Percentiles rank a stretch among this genome's conserved stretches.
Evolutionary conservation across 2,113 vertebrate genomes (phyloP).

Genomic region (Gobio gobio): DNA sequence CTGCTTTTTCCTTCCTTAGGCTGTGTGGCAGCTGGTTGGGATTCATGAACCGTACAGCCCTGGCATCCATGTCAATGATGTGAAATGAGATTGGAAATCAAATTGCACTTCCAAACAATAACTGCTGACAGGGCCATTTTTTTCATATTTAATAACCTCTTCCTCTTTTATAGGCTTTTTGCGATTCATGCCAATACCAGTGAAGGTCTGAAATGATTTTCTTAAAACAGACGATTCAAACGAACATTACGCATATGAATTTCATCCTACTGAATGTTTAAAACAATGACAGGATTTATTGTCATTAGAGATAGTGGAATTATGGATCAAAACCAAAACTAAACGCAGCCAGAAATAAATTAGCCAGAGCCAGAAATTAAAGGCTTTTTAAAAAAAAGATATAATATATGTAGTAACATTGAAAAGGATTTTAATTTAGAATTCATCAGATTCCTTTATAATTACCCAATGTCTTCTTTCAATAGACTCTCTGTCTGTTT

Average conservation of each 20-base stretch:
- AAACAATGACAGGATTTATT: slow-evolving; percentile 37
- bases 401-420: slow-evolving; percentile 33
- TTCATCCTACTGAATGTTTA: slow-evolving; percentile 17
- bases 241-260: slow-evolving; percentile 45
- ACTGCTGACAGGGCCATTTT: slow-evolving; percentile 57
- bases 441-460: slow-evolving; percentile 24
- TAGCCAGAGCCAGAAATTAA: slow-evolving; percentile 9
- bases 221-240: slow-evolving; percentile 47
- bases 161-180: slow-evolving; percentile 46
- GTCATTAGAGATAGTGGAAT: not conserved
- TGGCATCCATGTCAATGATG: slow-evolving; percentile 54
- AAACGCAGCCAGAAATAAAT: slow-evolving; percentile 35
- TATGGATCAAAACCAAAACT: slow-evolving; percentile 3
- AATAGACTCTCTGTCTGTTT: slow-evolving; percentile 26
- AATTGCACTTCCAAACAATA: slow-evolving; percentile 59
- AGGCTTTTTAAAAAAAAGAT: slow-evolving; percentile 28
- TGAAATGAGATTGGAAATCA: slow-evolving; percentile 53
- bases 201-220: slow-evolving; percentile 51
- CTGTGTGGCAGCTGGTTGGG: slow-evolving; percentile 33
- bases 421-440: slow-evolving; percentile 37
- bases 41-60: slow-evolving; percentile 42
- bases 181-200: slow-evolving; percentile 46
- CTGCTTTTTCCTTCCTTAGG: not conserved
- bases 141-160: slow-evolving; percentile 60
- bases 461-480: slow-evolving; percentile 5